These are phyloP conservation scores for Polylopha cassiicola DNA, from an alignment of 2,888 invertebrate genomes.

Conservation along the genomic window DNA sequence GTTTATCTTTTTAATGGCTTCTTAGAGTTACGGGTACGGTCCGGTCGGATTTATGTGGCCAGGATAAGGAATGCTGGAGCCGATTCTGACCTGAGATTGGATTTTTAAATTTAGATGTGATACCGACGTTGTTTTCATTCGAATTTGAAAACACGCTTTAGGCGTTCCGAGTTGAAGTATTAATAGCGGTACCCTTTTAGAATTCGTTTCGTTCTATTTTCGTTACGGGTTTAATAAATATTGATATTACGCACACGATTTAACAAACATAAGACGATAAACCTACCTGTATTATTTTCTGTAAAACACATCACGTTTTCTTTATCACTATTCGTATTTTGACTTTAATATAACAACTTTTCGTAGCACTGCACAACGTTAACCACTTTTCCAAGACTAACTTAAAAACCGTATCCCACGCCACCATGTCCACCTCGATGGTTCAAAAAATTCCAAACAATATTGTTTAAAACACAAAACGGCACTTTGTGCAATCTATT, in stretches of 20 bases:
- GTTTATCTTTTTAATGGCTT: conserved; percentile 75
- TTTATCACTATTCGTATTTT: too few relatives aligned
- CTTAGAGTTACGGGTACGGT: conserved; percentile 67
- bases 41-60: conserved; percentile 65
- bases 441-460: conserved; percentile 37
- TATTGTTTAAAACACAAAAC: conserved; percentile 43
- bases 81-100: conserved; percentile 66
- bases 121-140: conserved; percentile 46
- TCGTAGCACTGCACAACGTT: too few relatives aligned
- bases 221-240: too few relatives aligned
- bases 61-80: conserved; percentile 60
- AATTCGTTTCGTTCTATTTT: too few relatives aligned
- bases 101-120: conserved; percentile 73
- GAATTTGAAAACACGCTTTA: conserved; percentile 19
- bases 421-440: conserved; percentile 27
- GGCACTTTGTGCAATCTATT: conserved; percentile 60
- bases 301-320: too few relatives aligned
- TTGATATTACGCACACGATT: too few relatives aligned
- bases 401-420: conserved; percentile 1
- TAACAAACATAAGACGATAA: too few relatives aligned
- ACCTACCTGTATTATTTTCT: too few relatives aligned
- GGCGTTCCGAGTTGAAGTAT: conserved; percentile 6
- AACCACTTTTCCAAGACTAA: background rate
- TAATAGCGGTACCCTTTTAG: conserved; percentile 9
- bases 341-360: too few relatives aligned